Base-by-base conservation (phyloP, 1,140 invertebrate species). In the Drosophila micromelanica region DNA sequence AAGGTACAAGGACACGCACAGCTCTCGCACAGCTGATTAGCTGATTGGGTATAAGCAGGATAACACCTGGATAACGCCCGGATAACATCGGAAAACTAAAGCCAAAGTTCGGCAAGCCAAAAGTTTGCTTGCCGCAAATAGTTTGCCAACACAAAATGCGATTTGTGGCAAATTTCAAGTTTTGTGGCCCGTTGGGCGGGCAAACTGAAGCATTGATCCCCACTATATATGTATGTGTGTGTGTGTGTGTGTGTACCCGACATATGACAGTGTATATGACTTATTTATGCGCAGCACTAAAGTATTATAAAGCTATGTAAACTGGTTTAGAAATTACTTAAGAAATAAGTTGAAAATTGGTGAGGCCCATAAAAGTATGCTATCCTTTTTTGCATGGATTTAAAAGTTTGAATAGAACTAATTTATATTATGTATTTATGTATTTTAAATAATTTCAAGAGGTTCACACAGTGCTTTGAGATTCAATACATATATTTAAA, bases 31-130 rank as follows among this genome's bases (percentile, higher is more conserved):
- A 27, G 27, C 54, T 65, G 62, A 72, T 67, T 59, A 67, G 46
- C 54, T 67, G 69, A 72, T 72, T 72, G 49, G 45, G 37, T 27
- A 51, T 51, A 64, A 59, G 45, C 48, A 51, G 60, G 61, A 62
- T 38, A 45, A 62, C 38, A 54, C 49, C 57, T 55, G 35, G 54
- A 64, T 48, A 56, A 35, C 49, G 30, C 54, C 37, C 7, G 6
- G 30, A 35, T 17, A 57, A 17, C 40, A 27, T 27, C 5, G 5
- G 27, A 27, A 27, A 27, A 27, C 27, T 27, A 6, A 27, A 27
- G 27, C 27, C 5, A 27, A 27, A 27, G 27, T 45, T 13, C 40
- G 15, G 40, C 13, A 23, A 17, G 35, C 9, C 32, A n/a, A 32
- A 45, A 32, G 43, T 67, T 67, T 35, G 17, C 42, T 43, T 32